Evolutionary conservation across 2,888 invertebrate species (phyloP).

Genomic region (Drosophila parthenogenetica): DNA sequence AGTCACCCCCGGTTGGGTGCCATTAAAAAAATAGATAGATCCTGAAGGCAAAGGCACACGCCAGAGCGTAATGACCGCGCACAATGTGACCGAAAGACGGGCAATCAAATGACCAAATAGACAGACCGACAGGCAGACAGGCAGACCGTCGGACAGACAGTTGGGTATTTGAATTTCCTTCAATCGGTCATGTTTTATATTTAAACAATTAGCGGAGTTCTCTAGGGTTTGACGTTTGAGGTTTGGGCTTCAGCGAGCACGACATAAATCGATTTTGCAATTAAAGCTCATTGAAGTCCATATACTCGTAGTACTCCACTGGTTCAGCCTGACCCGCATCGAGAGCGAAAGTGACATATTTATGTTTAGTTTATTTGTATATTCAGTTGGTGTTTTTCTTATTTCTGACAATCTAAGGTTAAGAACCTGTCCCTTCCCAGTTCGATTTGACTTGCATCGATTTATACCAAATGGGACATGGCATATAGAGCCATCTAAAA

Average conservation of each 20-base stretch:
- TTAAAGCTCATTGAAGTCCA: conserved; percentile 64
- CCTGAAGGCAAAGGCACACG: conserved; percentile 27
- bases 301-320: background rate
- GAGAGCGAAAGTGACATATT: conserved; percentile 71
- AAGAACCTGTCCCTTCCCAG: conserved; percentile 54
- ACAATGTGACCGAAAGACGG: conserved; percentile 58
- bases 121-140: conserved; percentile 25
- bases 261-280: conserved; percentile 75
- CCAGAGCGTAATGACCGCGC: conserved; percentile 71
- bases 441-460: background rate
- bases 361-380: conserved; percentile 45
- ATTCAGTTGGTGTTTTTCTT: conserved; percentile 14
- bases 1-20: conserved; percentile 51
- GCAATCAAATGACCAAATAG: conserved; percentile 46
- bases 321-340: conserved; percentile 39
- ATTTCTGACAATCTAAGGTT: conserved; percentile 56
- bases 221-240: conserved; percentile 44
- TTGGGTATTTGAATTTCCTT: conserved; percentile 24
- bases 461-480: no score
- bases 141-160: conserved; percentile 29
- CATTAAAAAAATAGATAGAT: conserved; percentile 45
- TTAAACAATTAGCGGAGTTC: conserved; percentile 54
- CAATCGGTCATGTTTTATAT: conserved; percentile 54
- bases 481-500: no score
- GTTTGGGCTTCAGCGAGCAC: conserved; percentile 42